phyloP scores from a whole-genome alignment of 2,113 vertebrate species.

The Columba janthina region DNA sequence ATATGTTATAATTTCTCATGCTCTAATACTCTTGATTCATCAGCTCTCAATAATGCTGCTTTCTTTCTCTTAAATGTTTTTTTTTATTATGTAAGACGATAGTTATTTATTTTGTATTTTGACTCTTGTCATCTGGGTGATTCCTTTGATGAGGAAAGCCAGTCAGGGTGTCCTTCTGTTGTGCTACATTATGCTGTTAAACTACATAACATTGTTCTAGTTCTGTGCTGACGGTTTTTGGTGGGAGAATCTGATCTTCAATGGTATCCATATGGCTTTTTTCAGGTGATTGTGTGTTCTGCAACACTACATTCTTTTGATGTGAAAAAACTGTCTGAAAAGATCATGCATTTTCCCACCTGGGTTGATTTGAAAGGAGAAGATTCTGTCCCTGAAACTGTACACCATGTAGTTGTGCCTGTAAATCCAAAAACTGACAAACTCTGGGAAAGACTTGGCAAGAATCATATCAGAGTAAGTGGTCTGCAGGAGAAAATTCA shows the following conservation, averaged over 20 bases:
- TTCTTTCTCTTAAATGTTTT: neutral
- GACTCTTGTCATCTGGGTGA: neutral
- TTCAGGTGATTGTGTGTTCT: slow-evolving; percentile 97
- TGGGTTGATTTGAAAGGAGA: slow-evolving; percentile 99
- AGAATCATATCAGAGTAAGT: slow-evolving; percentile 88
- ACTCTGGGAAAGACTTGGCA: slow-evolving; percentile 89
- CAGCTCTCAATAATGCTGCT: neutral
- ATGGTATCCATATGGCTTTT: neutral
- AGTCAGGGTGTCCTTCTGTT: neutral
- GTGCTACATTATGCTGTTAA: neutral
- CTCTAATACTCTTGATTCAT: neutral
- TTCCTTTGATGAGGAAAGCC: neutral
- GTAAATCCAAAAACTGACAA: slow-evolving; percentile 92
- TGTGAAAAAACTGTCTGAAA: slow-evolving; percentile 96
- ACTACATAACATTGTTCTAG: neutral
- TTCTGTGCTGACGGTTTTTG: neutral
- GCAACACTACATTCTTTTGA: slow-evolving; percentile 98
- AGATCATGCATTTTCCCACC: slow-evolving; percentile 99
- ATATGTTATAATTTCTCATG: neutral
- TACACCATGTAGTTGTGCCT: slow-evolving; percentile 94
- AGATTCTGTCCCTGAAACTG: slow-evolving; percentile 95
- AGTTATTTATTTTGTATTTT: neutral
- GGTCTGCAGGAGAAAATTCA: neutral
- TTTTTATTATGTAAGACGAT: neutral
- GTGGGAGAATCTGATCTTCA: neutral